Base-by-base conservation (phyloP, 2,888 invertebrate genomes). In the Gonocerus acuteangulatus region DNA sequence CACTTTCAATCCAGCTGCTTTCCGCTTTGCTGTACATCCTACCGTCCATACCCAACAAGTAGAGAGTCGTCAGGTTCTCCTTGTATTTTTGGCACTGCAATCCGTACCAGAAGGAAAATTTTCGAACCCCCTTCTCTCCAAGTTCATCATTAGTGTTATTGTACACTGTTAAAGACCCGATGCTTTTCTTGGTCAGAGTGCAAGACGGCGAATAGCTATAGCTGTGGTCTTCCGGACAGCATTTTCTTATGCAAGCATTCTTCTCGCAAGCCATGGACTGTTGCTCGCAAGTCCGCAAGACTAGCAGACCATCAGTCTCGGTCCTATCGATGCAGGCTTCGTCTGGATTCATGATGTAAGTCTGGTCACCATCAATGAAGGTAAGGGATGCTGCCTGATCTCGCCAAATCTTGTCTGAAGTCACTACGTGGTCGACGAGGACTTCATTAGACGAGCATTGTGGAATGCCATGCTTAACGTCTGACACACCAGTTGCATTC, bases 181-280 rank as follows among this genome's bases (percentile, higher is more conserved):
- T n/a, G 15, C n/a, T 9, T n/a, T 13, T 15, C n/a, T 3, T 6
- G 4, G 39, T 9, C 3, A 13, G 15, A 9, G 4, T 39, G 15
- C 39, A 39, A 13, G 13, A n/a, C 13, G 4, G 4, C n/a, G 3
- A 4, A 39, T 54, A 61, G 11, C 47, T 34, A 13, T 61, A 59
- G 21, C 52, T 49, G 15, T 71, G 65, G 27, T 70, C 69, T 32
- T 74, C 74, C 4, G 66, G 60, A 60, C 75, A 75, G 65, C 75
- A 75, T 67, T 75, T 76, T 54, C 71, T 69, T 51, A 75, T 65
- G 67, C 75, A 75, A 1, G 70, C 42, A 52, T 73, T 72, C 13
- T 60, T 56, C 18, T 62, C 52, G 22, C 66, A 67, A 32, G 62
- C 62, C 9, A 63, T 22, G 13, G 21, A 21, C 52, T 73, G 72